Conservation (phyloP, 2,888 invertebrate genomes). For the Drosophila buzzatii region DNA sequence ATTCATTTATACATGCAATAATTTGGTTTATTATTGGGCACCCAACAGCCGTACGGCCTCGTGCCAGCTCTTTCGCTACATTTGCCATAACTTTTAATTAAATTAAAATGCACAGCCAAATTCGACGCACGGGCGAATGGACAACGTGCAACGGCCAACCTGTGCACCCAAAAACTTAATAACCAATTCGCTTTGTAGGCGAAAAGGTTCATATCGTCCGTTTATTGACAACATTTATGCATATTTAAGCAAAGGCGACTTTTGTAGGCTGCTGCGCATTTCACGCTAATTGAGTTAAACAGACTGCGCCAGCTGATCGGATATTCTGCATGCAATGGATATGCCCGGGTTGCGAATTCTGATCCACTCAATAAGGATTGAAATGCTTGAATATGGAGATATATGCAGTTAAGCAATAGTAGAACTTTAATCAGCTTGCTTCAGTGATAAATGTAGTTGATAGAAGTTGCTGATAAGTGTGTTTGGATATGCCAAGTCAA, state of each 20-base stretch:
- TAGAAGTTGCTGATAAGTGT: too few relatives aligned
- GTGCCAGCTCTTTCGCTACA: slow-evolving; percentile 48
- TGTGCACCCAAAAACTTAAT: slow-evolving; percentile 63
- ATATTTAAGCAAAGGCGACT: slow-evolving; percentile 65
- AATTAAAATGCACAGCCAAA: slow-evolving; percentile 77
- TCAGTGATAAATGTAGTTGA: too few relatives aligned
- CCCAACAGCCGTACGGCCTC: slow-evolving; percentile 36
- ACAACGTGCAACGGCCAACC: slow-evolving; percentile 13
- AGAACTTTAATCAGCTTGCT: too few relatives aligned
- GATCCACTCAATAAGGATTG: neutral
- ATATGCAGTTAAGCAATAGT: neutral
- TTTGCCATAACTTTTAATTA: slow-evolving; percentile 79
- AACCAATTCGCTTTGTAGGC: slow-evolving; percentile 76
- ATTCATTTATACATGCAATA: slow-evolving; percentile 80
- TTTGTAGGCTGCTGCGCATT: slow-evolving; percentile 3
- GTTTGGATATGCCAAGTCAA: too few relatives aligned
- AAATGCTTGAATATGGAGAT: neutral
- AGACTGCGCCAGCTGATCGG: slow-evolving; percentile 28
- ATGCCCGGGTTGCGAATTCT: neutral
- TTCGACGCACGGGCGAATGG: slow-evolving; percentile 36
- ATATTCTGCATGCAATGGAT: slow-evolving; percentile 21
- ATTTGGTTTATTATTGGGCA: slow-evolving; percentile 75
- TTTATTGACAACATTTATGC: slow-evolving; percentile 70
- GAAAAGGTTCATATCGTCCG: slow-evolving; percentile 43
- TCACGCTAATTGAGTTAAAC: slow-evolving; percentile 63